These are phyloP conservation scores for Samia ricini DNA, from an alignment of 1,140 invertebrate species.

Conservation along the genomic window DNA sequence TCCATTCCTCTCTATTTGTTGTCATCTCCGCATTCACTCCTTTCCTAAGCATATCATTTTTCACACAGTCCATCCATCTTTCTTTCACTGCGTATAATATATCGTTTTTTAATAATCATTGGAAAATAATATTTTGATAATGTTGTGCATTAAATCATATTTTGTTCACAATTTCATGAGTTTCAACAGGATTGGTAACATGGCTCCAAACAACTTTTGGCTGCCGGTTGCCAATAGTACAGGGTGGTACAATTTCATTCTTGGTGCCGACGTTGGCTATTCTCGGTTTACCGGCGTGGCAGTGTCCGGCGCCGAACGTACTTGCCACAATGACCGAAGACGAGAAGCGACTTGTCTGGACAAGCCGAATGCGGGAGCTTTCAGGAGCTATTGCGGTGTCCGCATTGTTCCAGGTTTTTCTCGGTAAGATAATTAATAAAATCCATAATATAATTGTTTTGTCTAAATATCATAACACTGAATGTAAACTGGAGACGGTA, in stretches of 20 bases:
- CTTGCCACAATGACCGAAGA: constrained; percentile 79
- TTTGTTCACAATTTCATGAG: too few species aligned
- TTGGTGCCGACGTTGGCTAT: constrained; percentile 91
- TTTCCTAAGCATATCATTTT: too few species aligned
- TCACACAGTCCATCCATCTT: too few species aligned
- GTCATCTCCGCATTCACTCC: too few species aligned
- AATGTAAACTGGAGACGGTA: too few species aligned
- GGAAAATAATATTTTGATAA: too few species aligned
- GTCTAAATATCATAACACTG: too few species aligned
- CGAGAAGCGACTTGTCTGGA: constrained; percentile 85
- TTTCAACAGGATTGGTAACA: constrained; percentile 83
- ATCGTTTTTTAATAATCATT: too few species aligned
- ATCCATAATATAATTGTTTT: too few species aligned
- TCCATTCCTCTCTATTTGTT: too few species aligned
- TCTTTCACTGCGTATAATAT: too few species aligned
- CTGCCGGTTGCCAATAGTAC: constrained; percentile 80
- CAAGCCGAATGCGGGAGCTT: constrained; percentile 87
- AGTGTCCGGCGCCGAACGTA: constrained; percentile 81
- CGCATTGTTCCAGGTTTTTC: constrained; percentile 86
- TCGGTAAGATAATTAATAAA: constrained; percentile 82
- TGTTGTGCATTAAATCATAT: too few species aligned
- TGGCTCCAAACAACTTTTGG: constrained; percentile 90
- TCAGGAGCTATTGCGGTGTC: constrained; percentile 92
- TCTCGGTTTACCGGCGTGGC: constrained; percentile 86
- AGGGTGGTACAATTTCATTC: constrained; percentile 92